Conservation (phyloP, 2,888 invertebrate species). For the Drosophila kuntzei region DNA sequence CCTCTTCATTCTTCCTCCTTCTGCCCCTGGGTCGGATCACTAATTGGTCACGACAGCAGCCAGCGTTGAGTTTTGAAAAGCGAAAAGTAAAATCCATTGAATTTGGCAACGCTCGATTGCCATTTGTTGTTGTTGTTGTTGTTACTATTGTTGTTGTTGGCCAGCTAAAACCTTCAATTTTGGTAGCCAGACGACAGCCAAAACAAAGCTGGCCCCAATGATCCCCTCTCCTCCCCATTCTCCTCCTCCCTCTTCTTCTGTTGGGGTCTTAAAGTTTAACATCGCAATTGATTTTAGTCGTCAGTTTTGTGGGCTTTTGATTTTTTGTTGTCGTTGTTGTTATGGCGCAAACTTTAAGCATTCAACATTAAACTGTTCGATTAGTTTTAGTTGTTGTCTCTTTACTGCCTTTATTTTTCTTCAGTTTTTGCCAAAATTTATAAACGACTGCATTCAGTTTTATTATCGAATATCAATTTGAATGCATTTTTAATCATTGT, state of each 20-base stretch:
- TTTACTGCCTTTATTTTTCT: neutral
- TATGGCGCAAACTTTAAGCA: conserved; percentile 64
- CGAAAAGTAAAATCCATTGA: conserved; percentile 79
- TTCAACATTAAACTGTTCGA: conserved; percentile 67
- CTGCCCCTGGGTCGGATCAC: conserved; percentile 62
- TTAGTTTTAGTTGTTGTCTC: conserved; percentile 51
- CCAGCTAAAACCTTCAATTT: conserved; percentile 76
- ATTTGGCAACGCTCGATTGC: conserved; percentile 72
- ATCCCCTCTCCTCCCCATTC: conserved; percentile 1
- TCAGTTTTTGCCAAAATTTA: conserved; percentile 53
- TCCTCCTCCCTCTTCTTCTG: conserved; percentile 20
- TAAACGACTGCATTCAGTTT: conserved; percentile 56
- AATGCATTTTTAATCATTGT: conserved; percentile 76
- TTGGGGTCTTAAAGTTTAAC: conserved; percentile 75
- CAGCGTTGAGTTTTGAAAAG: conserved; percentile 68
- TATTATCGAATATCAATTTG: conserved; percentile 73
- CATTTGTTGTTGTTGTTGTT: conserved; percentile 33
- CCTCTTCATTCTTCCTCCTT: conserved; percentile 23
- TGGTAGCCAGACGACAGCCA: conserved; percentile 62
- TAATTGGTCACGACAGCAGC: conserved; percentile 78
- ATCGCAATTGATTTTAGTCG: conserved; percentile 81
- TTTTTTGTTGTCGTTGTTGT: conserved; percentile 62
- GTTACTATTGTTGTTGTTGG: conserved; percentile 10
- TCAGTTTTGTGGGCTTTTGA: conserved; percentile 79
- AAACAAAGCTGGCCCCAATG: conserved; percentile 40